Base-by-base conservation (phyloP, 2,888 invertebrate species). In the Nemapogon koenigi region DNA sequence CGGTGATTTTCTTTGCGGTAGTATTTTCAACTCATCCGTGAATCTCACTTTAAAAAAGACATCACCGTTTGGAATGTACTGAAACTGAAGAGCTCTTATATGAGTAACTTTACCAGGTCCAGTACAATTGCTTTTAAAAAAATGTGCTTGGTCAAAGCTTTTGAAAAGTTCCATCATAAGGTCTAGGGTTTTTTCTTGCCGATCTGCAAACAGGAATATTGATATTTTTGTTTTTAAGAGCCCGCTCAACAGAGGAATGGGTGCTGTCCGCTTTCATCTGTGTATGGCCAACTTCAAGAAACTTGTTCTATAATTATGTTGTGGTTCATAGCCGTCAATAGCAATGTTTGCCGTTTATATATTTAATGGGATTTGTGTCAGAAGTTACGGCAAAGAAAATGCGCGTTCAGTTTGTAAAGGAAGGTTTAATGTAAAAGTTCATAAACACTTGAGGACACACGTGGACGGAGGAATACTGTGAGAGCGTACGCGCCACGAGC, bases 121-220 rank as follows among this genome's bases (percentile, higher is more conserved):
- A 36, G 42, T 36, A 16, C 36, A 16, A 38, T 43, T 42, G 22
- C 31, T 37, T 39, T 43, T 40, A 11, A 35, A 40, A 16, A 27
- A 27, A 27, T 22, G 13, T 14, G 15, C n/a, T n/a, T n/a, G n/a
- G n/a, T n/a, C n/a, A n/a, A n/a, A n/a, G n/a, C n/a, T n/a, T n/a
- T n/a, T n/a, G n/a, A 19, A 33, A 33, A 18, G 33, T 33, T 33
- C 16, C 33, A 13, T 33, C 18, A 13, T 22, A 22, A 22, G 22
- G 10, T 22, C 22, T 22, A 22, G 22, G n/a, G n/a, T 31, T 35
- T 37, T 38, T 38, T 30, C 30, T 27, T 29, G 43, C 32, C 10
- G 26, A 30, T 41, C 16, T 43, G 19, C 35, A 26, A 33, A 41
- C 44, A 19, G 42, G 37, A 2, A 43, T 41, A 26, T 43, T 41